Conservation (phyloP, 1,140 invertebrate species). For the Chymomyza costata region DNA sequence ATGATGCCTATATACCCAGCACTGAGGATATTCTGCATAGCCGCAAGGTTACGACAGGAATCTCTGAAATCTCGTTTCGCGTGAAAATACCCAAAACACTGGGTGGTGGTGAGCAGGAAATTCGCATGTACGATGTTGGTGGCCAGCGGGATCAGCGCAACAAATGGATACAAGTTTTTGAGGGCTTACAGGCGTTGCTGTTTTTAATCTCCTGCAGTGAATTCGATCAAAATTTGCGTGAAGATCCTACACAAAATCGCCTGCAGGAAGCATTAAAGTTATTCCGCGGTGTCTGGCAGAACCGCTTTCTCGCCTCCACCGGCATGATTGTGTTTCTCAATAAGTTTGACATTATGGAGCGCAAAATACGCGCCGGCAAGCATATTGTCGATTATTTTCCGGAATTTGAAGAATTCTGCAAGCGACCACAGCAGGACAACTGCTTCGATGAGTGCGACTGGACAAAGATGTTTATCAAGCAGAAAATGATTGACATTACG, state of each 20-base stretch:
- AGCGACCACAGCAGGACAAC: constrained; percentile 68
- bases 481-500: constrained; percentile 78
- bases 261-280: constrained; percentile 83
- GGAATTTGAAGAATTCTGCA: constrained; percentile 78
- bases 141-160: constrained; percentile 89
- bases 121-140: constrained; percentile 88
- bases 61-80: constrained; percentile 84
- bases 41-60: constrained; percentile 82
- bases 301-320: constrained; percentile 83
- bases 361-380: constrained; percentile 82
- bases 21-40: constrained; percentile 84
- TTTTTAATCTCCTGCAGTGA: constrained; percentile 86
- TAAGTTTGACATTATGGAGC: constrained; percentile 86
- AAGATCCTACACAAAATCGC: constrained; percentile 83
- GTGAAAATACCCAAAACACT: constrained; percentile 82
- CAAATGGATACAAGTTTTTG: constrained; percentile 91
- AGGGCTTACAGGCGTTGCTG: constrained; percentile 86
- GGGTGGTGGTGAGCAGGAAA: constrained; percentile 81
- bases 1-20: constrained; percentile 80
- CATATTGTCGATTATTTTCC: constrained; percentile 81
- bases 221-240: constrained; percentile 85
- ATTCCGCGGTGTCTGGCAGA: constrained; percentile 86
- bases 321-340: constrained; percentile 89
- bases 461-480: constrained; percentile 82
- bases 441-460: constrained; percentile 79